phyloP scores from a whole-genome alignment of 2,888 invertebrate genomes.

The Lagria hirta region DNA sequence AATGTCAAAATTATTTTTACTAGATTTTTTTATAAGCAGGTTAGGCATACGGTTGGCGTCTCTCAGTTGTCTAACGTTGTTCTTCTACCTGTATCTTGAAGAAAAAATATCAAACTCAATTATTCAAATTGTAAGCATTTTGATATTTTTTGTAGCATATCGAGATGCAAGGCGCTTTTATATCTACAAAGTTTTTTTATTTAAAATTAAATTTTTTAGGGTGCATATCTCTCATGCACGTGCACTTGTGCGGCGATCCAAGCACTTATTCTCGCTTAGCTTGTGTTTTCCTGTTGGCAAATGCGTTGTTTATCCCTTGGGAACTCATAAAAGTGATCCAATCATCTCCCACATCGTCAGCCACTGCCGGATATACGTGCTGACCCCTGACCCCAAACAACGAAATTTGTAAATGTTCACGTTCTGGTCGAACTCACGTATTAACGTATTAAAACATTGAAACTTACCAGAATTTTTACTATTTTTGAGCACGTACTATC shows the following conservation, averaged over 20 bases:
- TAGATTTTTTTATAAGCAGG: too few species aligned
- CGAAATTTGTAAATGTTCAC: slow-evolving; percentile 44
- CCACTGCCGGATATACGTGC: slow-evolving; percentile 32
- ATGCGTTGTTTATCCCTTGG: slow-evolving; percentile 55
- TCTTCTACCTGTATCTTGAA: too few species aligned
- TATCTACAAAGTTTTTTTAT: too few species aligned
- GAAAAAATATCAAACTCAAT: too few species aligned
- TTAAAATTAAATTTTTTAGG: too few species aligned
- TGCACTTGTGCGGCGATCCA: slow-evolving; percentile 34
- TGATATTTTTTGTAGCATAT: too few species aligned
- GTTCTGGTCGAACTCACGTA: slow-evolving; percentile 38
- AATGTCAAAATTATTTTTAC: too few species aligned
- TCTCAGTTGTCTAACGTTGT: too few species aligned
- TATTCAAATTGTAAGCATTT: too few species aligned
- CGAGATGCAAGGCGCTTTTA: too few species aligned
- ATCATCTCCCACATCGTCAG: slow-evolving; percentile 54
- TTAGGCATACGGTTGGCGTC: too few species aligned
- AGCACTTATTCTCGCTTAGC: slow-evolving; percentile 34
- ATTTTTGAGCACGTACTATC: slow-evolving; percentile 20
- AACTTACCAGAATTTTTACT: slow-evolving; percentile 15
- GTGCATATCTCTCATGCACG: too few species aligned
- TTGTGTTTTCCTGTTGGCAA: slow-evolving; percentile 47
- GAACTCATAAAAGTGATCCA: slow-evolving; percentile 59
- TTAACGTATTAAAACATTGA: slow-evolving; percentile 40
- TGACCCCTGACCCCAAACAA: slow-evolving; percentile 32